phyloP scores from a whole-genome alignment of 2,113 vertebrate genomes.

The human (Homo sapiens) region GRCh38 chr6:91897501-91898000 shows the following conservation, averaged over 20 bases:
- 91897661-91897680: neutral
- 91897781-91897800: neutral
- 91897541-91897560: neutral
- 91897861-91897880: conserved; percentile 55
- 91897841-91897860: conserved; percentile 44
- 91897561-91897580: neutral
- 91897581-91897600: neutral
- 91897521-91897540: neutral
- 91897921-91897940: conserved; percentile 24
- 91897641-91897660: neutral
- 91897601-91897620: neutral
- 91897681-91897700: neutral
- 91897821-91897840: conserved; percentile 64
- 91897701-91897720: neutral
- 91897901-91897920: conserved; percentile 58
- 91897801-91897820: conserved; percentile 43
- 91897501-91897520: neutral
- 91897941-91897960: conserved; percentile 38
- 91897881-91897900: conserved; percentile 52
- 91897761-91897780: neutral
- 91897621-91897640: neutral
- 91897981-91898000: neutral
- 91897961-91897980: conserved; percentile 37
- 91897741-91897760: neutral
- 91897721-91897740: conserved; percentile 11